These are phyloP conservation scores for Euzetes globulus DNA, from an alignment of 2,888 invertebrate genomes.

Conservation along the genomic window DNA sequence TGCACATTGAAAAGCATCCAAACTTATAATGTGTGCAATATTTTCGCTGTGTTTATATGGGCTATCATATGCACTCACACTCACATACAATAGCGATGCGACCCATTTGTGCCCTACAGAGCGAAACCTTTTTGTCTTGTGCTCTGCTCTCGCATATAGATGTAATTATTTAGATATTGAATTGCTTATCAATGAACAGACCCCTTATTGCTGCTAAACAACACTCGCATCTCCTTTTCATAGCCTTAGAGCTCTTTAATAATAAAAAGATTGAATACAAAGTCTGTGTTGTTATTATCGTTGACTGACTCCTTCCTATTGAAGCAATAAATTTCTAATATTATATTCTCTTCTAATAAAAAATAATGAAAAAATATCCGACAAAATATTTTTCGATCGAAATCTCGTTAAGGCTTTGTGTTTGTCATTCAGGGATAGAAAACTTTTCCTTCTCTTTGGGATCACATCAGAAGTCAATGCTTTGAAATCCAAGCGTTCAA, in stretches of 20 bases:
- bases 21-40: too few species aligned
- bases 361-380: neutral
- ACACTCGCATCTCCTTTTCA: neutral
- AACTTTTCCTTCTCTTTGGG: neutral
- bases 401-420: conserved; percentile 1
- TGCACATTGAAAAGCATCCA: too few species aligned
- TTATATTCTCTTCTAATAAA: neutral
- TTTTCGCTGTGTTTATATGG: too few species aligned
- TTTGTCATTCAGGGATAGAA: neutral
- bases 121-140: neutral
- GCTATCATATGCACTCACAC: conserved; percentile 11
- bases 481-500: conserved; percentile 6
- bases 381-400: neutral
- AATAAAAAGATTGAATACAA: neutral
- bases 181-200: conserved; percentile 4
- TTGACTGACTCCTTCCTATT: neutral
- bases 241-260: neutral
- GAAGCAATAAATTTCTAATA: neutral
- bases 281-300: neutral
- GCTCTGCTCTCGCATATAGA: neutral
- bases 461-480: neutral
- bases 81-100: conserved; percentile 4
- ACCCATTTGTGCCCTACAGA: conserved; percentile 2
- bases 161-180: conserved; percentile 10
- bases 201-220: neutral